These are phyloP conservation scores for Thymallus thymallus DNA, from an alignment of 2,113 vertebrate genomes.

Conservation along the genomic window DNA sequence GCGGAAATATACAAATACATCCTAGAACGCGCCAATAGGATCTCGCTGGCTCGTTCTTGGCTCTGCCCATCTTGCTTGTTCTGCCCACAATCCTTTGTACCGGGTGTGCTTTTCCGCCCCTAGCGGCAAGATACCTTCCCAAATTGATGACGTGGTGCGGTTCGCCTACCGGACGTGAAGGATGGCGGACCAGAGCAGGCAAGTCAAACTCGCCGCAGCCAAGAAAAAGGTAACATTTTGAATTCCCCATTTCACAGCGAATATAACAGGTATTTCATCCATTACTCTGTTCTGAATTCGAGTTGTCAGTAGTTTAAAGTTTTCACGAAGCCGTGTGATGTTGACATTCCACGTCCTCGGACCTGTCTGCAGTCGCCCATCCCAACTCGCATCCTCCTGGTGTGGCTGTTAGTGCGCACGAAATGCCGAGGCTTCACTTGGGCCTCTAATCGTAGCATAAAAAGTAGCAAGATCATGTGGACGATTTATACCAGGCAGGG, in stretches of 20 bases:
- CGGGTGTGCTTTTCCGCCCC: not conserved
- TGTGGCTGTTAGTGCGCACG: slow-evolving; percentile 4
- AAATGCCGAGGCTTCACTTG: slow-evolving; percentile 47
- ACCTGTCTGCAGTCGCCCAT: slow-evolving; percentile 45
- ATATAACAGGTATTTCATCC: fast-evolving
- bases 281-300: not conserved
- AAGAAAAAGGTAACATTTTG: slow-evolving; percentile 87
- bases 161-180: slow-evolving; percentile 69
- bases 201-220: slow-evolving; percentile 91
- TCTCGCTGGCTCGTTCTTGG: too few species aligned
- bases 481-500: slow-evolving; percentile 27
- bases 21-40: too few species aligned
- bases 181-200: slow-evolving; percentile 95
- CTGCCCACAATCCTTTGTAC: too few species aligned
- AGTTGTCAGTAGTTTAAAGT: slow-evolving; percentile 14
- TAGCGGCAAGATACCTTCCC: slow-evolving; percentile 2
- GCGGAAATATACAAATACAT: too few species aligned
- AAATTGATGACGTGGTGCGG: slow-evolving; percentile 77
- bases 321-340: slow-evolving; percentile 27
- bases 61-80: too few species aligned
- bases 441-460: slow-evolving; percentile 54
- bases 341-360: slow-evolving; percentile 72
- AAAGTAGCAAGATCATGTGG: slow-evolving; percentile 44
- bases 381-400: slow-evolving; percentile 20
- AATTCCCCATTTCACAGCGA: not conserved